Conservation (phyloP, 2,888 invertebrate species). For the Lepidochrysops patricia region DNA sequence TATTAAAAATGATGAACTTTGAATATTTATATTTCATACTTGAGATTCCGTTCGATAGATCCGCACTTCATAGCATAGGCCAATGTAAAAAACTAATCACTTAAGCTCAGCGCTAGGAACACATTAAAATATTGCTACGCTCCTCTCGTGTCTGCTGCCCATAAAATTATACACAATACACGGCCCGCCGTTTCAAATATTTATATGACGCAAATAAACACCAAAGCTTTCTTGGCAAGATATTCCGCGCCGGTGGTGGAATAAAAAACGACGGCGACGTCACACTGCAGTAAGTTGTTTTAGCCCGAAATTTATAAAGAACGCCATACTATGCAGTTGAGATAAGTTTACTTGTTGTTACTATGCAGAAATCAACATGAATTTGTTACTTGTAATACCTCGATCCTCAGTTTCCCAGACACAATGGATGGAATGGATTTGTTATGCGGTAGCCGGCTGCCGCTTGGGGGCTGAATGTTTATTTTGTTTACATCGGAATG, state of each 20-base stretch:
- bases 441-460: no score
- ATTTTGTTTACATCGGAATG: no score
- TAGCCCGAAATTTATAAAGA: neutral
- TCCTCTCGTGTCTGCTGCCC: constrained; percentile 16
- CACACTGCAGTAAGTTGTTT: constrained; percentile 2
- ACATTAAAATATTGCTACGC: constrained; percentile 24
- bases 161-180: constrained; percentile 17
- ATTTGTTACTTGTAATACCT: no score
- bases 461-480: no score
- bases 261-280: constrained; percentile 1
- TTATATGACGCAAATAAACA: constrained; percentile 11
- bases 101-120: constrained; percentile 20
- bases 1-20: neutral
- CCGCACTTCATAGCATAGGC: constrained; percentile 10
- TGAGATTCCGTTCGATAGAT: constrained; percentile 5
- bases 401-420: no score
- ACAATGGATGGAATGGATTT: no score
- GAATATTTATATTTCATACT: neutral
- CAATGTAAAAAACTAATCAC: constrained; percentile 23
- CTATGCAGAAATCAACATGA: no score
- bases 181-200: constrained; percentile 10
- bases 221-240: constrained; percentile 1
- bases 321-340: neutral
- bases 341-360: no score
- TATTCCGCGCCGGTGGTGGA: neutral